Conservation (phyloP, 2,888 invertebrate genomes). For the Lasioglossum vierecki region DNA sequence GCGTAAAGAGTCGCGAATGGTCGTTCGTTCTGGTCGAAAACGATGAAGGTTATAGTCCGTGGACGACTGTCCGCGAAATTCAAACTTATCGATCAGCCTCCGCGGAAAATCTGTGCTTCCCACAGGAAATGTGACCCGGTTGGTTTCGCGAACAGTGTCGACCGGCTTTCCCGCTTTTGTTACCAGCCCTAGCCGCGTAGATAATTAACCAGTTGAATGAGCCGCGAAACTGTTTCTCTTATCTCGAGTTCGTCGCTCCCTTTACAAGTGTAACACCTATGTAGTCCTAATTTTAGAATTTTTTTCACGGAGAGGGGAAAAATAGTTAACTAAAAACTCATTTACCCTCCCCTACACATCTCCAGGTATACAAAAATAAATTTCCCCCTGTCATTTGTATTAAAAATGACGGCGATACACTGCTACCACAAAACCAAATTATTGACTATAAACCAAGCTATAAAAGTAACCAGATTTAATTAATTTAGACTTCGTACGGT, state of each 20-base stretch:
- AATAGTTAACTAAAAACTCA: background rate
- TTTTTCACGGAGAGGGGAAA: background rate
- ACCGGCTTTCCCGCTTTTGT: conserved; percentile 1
- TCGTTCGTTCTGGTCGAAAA: background rate
- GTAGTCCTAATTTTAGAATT: background rate
- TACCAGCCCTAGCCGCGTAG: background rate
- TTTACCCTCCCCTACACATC: background rate
- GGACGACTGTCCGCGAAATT: background rate
- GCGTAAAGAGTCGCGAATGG: background rate
- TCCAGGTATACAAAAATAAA: background rate
- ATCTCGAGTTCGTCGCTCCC: background rate
- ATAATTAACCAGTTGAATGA: conserved; percentile 13
- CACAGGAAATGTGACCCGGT: conserved; percentile 21
- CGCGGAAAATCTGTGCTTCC: conserved; percentile 16
- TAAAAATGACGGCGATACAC: background rate
- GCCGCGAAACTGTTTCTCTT: background rate
- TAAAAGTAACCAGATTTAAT: too few relatives aligned
- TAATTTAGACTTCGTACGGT: too few relatives aligned
- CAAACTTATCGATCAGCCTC: conserved; percentile 30
- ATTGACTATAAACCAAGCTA: too few relatives aligned
- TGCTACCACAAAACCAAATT: too few relatives aligned
- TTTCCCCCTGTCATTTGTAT: background rate
- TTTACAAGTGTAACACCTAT: background rate
- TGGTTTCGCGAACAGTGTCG: background rate
- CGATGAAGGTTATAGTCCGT: background rate